Conservation (phyloP, 2,797 vertebrate genomes). For the Bradypodion pumilum region DNA sequence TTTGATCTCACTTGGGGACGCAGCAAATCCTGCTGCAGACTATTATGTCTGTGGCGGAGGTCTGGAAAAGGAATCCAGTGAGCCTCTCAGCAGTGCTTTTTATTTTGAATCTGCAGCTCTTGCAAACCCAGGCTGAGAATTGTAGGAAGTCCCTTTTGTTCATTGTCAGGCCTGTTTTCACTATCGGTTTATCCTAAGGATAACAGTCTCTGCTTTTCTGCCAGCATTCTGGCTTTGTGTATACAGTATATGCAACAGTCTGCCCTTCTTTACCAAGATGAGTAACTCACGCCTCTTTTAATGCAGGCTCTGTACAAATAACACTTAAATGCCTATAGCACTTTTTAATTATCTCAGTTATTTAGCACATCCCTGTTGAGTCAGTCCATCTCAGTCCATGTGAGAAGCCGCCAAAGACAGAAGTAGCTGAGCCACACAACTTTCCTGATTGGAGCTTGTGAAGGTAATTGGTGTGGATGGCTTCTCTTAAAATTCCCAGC, state of each 20-base stretch:
- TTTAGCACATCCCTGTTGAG: neutral
- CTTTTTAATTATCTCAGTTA: neutral
- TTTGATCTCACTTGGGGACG: neutral
- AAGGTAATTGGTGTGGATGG: neutral
- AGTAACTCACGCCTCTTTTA: neutral
- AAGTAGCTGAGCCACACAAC: neutral
- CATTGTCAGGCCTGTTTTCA: neutral
- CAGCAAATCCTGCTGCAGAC: accelerated
- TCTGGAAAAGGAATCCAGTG: neutral
- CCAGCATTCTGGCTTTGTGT: neutral
- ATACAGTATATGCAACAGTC: neutral
- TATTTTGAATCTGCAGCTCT: neutral
- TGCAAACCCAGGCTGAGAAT: neutral
- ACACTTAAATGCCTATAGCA: neutral
- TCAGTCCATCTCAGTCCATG: neutral
- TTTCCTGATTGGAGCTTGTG: too few relatives aligned
- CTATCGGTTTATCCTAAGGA: neutral
- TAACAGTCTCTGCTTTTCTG: neutral
- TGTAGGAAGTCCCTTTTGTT: neutral
- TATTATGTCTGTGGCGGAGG: neutral
- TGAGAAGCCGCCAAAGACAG: neutral
- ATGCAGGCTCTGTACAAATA: neutral
- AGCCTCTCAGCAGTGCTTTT: neutral
- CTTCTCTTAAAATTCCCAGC: neutral
- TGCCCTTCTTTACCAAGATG: neutral